These are phyloP conservation scores for Sinonovacula constricta DNA, from an alignment of 1,140 invertebrate species.

Conservation along the genomic window DNA sequence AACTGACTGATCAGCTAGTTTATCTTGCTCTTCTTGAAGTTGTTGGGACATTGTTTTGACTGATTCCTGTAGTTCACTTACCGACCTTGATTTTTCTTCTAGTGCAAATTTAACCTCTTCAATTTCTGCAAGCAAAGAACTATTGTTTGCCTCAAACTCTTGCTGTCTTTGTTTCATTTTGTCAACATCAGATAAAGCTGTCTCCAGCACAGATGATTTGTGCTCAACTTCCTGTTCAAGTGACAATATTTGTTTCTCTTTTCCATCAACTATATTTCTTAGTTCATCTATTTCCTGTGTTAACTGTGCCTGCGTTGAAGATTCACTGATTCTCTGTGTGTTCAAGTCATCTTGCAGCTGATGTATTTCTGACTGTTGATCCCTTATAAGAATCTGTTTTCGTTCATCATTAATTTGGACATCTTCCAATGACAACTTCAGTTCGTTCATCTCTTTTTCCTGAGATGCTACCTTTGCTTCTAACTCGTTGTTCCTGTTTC, in stretches of 20 bases:
- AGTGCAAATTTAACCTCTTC: slow-evolving; percentile 16
- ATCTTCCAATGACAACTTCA: slow-evolving; percentile 23
- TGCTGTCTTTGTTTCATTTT: slow-evolving; percentile 23
- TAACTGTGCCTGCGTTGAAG: neutral
- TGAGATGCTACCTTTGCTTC: neutral
- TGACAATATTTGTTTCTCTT: slow-evolving; percentile 26
- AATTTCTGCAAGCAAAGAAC: too few relatives aligned
- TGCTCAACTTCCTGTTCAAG: slow-evolving; percentile 10
- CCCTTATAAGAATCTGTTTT: neutral
- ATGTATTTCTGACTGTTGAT: neutral
- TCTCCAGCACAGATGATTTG: slow-evolving; percentile 9
- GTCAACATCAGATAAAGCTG: neutral
- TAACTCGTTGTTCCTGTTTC: slow-evolving; percentile 1
- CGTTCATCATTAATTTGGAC: neutral
- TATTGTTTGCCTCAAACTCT: too few relatives aligned
- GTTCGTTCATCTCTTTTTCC: slow-evolving; percentile 12
- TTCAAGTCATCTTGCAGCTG: neutral
- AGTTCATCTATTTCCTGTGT: slow-evolving; percentile 8
- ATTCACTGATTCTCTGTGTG: neutral
- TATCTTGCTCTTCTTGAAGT: too few relatives aligned
- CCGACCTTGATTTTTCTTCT: slow-evolving; percentile 10
- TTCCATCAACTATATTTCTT: slow-evolving; percentile 11
- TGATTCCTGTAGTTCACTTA: too few relatives aligned
- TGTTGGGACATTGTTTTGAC: too few relatives aligned
- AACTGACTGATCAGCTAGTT: slow-evolving; percentile 11